phyloP scores from a whole-genome alignment of 2,888 invertebrate genomes.

The Apamea crenata region DNA sequence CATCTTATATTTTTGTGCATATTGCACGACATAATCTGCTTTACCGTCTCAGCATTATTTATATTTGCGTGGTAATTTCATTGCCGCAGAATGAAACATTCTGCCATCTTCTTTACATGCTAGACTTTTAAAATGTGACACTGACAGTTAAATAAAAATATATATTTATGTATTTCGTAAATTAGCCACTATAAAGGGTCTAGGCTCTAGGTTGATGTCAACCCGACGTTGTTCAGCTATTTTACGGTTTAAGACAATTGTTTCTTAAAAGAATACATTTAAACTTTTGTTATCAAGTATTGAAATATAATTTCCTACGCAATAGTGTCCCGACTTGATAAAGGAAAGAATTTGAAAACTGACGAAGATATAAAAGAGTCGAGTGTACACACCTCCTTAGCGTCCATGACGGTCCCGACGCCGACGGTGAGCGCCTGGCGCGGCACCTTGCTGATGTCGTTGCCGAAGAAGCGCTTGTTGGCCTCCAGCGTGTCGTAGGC shows the following conservation, averaged over 20 bases:
- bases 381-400: conserved; percentile 94
- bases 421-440: conserved; percentile 99
- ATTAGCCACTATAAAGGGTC: background rate
- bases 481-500: conserved; percentile 99
- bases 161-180: background rate
- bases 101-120: no score
- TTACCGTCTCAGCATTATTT: background rate
- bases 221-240: background rate
- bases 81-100: background rate
- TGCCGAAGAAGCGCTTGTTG: conserved; percentile 99
- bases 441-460: conserved; percentile 98
- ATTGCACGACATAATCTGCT: background rate
- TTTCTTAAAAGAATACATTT: background rate
- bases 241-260: no score
- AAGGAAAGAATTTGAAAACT: background rate
- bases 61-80: background rate
- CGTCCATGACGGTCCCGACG: conserved; percentile 99
- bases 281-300: background rate
- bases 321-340: background rate
- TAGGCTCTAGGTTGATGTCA: background rate
- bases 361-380: background rate
- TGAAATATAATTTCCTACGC: background rate
- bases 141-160: no score
- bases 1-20: no score
- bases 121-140: no score